These are phyloP conservation scores for Mamestra configurata DNA, from an alignment of 1,140 invertebrate species.

Conservation along the genomic window DNA sequence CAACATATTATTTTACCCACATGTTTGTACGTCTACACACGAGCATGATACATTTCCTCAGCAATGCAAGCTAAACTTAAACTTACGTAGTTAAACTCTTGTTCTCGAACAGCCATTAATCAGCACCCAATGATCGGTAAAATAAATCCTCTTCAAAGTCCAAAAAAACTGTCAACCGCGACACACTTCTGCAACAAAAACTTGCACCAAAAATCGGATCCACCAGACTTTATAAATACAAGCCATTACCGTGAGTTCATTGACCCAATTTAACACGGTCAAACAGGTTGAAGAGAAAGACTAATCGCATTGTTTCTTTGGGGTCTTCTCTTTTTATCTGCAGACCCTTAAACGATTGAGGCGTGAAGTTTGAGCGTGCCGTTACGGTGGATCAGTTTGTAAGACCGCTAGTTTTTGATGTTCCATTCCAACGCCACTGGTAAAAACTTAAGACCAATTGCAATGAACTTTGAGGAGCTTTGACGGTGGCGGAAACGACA, in stretches of 20 bases:
- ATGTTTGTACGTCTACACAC: no score
- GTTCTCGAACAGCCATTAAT: not conserved
- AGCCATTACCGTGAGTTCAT: slow-evolving; percentile 25
- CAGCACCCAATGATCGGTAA: not conserved
- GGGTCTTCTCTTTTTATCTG: slow-evolving; percentile 18
- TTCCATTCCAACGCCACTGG: slow-evolving; percentile 33
- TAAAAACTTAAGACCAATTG: slow-evolving; percentile 70
- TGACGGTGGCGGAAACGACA: slow-evolving; percentile 24
- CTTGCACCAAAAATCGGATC: slow-evolving; percentile 9
- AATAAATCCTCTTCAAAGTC: not conserved
- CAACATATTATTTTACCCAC: no score
- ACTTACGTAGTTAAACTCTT: no score
- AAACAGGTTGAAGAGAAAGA: slow-evolving; percentile 44
- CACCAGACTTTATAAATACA: slow-evolving; percentile 34
- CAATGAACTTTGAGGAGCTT: slow-evolving; percentile 58
- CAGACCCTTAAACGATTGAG: slow-evolving; percentile 53
- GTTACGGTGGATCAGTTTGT: slow-evolving; percentile 58
- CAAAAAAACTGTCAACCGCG: slow-evolving; percentile 14
- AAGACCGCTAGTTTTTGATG: slow-evolving; percentile 55
- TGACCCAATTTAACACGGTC: slow-evolving; percentile 45
- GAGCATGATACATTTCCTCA: no score
- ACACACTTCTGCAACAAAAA: slow-evolving; percentile 21
- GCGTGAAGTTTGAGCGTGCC: slow-evolving; percentile 57
- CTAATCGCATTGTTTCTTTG: slow-evolving; percentile 44
- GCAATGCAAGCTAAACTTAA: no score